Percentiles rank a stretch among this genome's conserved stretches.
phyloP scores from a whole-genome alignment of 1,140 invertebrate genomes.

The Patella vulgata region DNA sequence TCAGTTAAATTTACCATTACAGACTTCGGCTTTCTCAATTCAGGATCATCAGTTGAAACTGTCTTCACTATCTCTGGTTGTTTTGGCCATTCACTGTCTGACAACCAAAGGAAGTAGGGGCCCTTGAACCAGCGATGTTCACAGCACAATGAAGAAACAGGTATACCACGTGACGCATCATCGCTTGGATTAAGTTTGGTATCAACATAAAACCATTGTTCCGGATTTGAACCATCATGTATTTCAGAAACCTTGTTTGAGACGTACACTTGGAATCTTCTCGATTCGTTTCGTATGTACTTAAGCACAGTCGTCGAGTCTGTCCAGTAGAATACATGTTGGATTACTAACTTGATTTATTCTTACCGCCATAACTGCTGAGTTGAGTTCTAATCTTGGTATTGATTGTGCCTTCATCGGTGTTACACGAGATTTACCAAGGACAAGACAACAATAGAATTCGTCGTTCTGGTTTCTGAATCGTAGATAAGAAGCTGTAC shows the following conservation, averaged over 20 bases:
- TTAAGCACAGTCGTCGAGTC: too few species aligned
- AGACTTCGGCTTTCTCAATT: neutral
- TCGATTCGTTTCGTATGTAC: neutral
- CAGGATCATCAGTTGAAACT: neutral
- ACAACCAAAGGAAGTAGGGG: constrained; percentile 5
- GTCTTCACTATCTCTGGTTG: neutral
- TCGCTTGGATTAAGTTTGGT: constrained; percentile 23
- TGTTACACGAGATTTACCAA: constrained; percentile 5
- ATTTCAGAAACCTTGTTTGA: neutral
- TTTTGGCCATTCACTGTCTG: constrained; percentile 51
- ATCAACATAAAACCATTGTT: neutral
- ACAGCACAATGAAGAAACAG: too few species aligned
- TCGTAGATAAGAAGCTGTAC: neutral
- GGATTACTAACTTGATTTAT: too few species aligned
- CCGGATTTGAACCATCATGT: too few species aligned
- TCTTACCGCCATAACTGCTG: constrained; percentile 6
- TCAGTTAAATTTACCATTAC: neutral
- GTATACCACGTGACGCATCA: neutral
- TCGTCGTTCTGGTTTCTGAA: neutral
- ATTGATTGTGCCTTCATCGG: neutral
- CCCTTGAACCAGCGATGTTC: constrained; percentile 4
- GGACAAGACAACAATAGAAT: neutral
- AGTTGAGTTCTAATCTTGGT: constrained; percentile 5
- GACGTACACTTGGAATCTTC: constrained; percentile 2
- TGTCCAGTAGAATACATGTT: too few species aligned